A percentile compares a stretch with the other conserved stretches of the same genome.
Conservation (phyloP, 2,888 invertebrate species). For the Neoitamus cyanurus region DNA sequence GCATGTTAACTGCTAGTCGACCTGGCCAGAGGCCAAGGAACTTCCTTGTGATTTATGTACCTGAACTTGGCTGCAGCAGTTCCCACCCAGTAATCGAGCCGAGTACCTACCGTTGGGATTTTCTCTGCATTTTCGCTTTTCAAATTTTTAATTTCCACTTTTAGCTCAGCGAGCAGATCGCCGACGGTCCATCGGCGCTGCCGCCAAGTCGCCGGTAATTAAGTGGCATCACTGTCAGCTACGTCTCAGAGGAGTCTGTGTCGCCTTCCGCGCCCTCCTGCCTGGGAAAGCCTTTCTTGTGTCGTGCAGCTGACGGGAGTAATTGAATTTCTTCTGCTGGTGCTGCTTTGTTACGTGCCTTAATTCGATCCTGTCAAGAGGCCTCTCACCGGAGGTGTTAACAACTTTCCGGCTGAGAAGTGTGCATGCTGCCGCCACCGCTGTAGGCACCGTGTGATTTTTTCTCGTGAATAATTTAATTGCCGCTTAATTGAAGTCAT, state of each 20-base stretch:
- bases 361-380: constrained; percentile 11
- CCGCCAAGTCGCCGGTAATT: constrained; percentile 4
- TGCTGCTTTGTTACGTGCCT: neutral
- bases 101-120: neutral
- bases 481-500: constrained; percentile 18
- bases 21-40: constrained; percentile 17
- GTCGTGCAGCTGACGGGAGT: neutral
- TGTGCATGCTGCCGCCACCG: neutral
- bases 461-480: constrained; percentile 19
- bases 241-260: neutral
- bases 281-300: constrained; percentile 6
- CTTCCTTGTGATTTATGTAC: constrained; percentile 21
- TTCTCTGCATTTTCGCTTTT: neutral
- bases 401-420: neutral
- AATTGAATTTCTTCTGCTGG: constrained; percentile 9
- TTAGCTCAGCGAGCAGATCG: neutral
- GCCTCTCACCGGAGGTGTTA: neutral
- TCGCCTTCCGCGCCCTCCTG: neutral
- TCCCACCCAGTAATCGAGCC: neutral
- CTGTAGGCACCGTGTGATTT: neutral
- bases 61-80: constrained; percentile 14
- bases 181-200: neutral
- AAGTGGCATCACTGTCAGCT: constrained; percentile 21
- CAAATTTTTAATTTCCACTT: constrained; percentile 15
- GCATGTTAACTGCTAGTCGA: constrained; percentile 29